A percentile compares a stretch with the other conserved stretches of the same genome.
Evolutionary conservation across 2,113 vertebrate genomes (phyloP).

Genomic region (Pollachius pollachius): DNA sequence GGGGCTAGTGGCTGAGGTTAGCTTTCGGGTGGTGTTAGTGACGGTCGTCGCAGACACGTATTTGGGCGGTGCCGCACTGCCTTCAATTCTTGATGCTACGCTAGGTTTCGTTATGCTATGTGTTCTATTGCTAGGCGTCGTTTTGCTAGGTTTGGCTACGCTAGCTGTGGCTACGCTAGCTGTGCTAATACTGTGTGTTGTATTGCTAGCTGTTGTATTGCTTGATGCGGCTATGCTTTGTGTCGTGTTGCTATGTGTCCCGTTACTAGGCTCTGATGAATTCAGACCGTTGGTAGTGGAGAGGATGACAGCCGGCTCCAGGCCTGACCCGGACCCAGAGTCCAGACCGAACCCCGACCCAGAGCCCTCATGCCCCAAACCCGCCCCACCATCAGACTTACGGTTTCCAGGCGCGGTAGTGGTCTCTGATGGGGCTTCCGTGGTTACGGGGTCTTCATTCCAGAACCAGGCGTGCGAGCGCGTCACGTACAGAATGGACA

Average conservation of each 20-base stretch:
- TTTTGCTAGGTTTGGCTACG: no score
- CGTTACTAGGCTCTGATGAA: no score
- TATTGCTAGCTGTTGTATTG: no score
- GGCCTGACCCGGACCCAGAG: neutral
- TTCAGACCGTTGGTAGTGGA: no score
- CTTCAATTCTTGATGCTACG: neutral
- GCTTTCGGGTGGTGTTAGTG: slow-evolving; percentile 7
- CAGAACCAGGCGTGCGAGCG: slow-evolving; percentile 54
- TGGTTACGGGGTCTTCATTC: neutral
- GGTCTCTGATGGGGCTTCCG: neutral
- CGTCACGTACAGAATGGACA: slow-evolving; percentile 39
- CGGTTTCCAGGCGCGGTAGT: slow-evolving; percentile 45
- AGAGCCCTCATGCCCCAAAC: slow-evolving; percentile 7
- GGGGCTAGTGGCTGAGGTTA: slow-evolving; percentile 16
- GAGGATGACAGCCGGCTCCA: neutral
- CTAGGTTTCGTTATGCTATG: no score
- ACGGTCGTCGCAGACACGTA: slow-evolving; percentile 6
- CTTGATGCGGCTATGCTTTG: no score
- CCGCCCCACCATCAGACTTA: slow-evolving; percentile 38
- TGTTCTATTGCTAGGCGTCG: no score
- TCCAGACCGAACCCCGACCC: slow-evolving; percentile 1
- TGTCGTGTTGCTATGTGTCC: no score
- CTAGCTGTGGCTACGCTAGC: no score
- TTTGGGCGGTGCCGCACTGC: neutral
- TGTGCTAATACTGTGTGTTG: no score